These are phyloP conservation scores for Brachystomella parvula DNA, from an alignment of 1,140 invertebrate species.

Conservation along the genomic window DNA sequence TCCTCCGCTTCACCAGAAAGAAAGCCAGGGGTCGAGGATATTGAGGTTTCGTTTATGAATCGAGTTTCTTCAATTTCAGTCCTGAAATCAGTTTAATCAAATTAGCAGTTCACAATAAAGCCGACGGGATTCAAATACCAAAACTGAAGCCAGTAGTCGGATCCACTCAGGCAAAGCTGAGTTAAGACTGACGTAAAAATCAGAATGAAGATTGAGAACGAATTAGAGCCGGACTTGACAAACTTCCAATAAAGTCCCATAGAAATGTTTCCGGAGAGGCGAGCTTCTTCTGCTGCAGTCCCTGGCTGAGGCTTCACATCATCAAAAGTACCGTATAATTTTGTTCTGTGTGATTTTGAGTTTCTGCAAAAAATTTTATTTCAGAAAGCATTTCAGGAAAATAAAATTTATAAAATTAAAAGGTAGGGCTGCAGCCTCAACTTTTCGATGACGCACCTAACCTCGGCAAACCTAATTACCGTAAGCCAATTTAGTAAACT, in stretches of 20 bases:
- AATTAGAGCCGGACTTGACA: not conserved
- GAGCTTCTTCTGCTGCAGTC: not conserved
- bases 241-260: slow-evolving; percentile 13
- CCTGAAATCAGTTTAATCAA: not conserved
- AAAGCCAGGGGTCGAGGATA: not conserved
- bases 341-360: not conserved
- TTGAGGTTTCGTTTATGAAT: not conserved
- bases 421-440: too few relatives aligned
- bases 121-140: not conserved
- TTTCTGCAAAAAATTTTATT: not conserved
- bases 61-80: slow-evolving; percentile 1
- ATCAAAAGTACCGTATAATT: not conserved
- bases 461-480: too few relatives aligned
- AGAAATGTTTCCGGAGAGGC: not conserved
- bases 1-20: not conserved
- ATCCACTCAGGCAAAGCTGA: slow-evolving; percentile 4
- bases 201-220: not conserved
- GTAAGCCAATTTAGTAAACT: too few relatives aligned
- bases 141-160: slow-evolving; percentile 18
- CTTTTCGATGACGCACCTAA: not conserved
- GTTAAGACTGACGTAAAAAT: not conserved
- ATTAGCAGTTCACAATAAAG: not conserved
- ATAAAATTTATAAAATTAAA: not conserved
- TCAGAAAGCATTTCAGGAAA: not conserved
- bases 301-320: not conserved